Conservation (phyloP, 1,140 invertebrate species). For the Aphidius gifuensis region DNA sequence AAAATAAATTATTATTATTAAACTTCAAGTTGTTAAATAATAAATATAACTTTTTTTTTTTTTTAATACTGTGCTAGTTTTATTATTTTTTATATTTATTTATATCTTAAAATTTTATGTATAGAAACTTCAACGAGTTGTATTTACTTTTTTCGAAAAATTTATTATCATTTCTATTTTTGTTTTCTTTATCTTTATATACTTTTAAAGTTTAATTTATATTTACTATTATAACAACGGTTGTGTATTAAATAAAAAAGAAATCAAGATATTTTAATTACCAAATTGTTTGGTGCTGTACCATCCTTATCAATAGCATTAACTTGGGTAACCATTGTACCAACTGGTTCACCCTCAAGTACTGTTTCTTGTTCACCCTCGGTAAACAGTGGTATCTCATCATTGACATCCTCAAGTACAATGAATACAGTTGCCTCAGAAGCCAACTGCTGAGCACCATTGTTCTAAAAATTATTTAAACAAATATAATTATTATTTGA, state of each 20-base stretch:
- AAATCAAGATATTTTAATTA: slow-evolving; percentile 45
- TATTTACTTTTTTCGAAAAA: too few species aligned
- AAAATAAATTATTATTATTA: not conserved
- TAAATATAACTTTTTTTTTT: not conserved
- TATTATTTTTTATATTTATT: too few species aligned
- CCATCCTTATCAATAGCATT: slow-evolving; percentile 96
- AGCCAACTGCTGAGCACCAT: slow-evolving; percentile 90
- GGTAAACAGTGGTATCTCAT: slow-evolving; percentile 93
- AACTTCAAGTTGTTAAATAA: not conserved
- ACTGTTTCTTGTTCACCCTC: slow-evolving; percentile 93
- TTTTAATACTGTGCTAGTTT: not conserved
- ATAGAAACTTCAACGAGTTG: too few species aligned
- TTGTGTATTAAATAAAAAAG: too few species aligned
- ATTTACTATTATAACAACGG: too few species aligned
- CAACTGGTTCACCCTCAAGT: slow-evolving; percentile 87
- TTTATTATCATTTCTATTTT: too few species aligned
- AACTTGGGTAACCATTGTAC: slow-evolving; percentile 93
- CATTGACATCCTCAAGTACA: slow-evolving; percentile 92
- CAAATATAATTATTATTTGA: slow-evolving; percentile 2
- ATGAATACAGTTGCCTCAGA: slow-evolving; percentile 92
- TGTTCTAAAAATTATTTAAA: slow-evolving; percentile 66
- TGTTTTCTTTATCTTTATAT: too few species aligned
- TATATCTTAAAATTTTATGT: too few species aligned
- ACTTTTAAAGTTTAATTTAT: too few species aligned
- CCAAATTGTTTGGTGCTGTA: slow-evolving; percentile 90